Conservation (phyloP, 2,888 invertebrate species). For the Drosophila sordidula region DNA sequence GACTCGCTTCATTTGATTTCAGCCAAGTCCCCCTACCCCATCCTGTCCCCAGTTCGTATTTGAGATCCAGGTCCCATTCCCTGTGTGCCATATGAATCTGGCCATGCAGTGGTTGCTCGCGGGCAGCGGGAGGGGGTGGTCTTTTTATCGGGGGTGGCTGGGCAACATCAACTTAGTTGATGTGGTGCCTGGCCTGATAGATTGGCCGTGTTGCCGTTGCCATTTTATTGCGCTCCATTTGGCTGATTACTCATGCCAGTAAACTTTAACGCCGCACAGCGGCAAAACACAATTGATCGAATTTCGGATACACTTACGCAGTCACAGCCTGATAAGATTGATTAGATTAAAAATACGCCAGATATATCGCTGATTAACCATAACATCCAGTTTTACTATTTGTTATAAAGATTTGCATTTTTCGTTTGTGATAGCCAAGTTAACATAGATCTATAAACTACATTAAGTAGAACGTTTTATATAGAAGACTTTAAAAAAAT, state of each 20-base stretch:
- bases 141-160: constrained; percentile 51
- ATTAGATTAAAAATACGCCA: background rate
- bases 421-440: background rate
- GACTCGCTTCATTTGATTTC: constrained; percentile 77
- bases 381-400: background rate
- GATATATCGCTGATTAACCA: too few species aligned
- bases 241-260: constrained; percentile 80
- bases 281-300: constrained; percentile 49
- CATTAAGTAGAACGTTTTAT: too few species aligned
- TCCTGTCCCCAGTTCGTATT: constrained; percentile 9
- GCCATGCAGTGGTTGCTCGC: constrained; percentile 39
- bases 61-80: constrained; percentile 12
- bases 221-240: constrained; percentile 79
- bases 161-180: constrained; percentile 56
- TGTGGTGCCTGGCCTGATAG: constrained; percentile 66
- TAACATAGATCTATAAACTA: background rate
- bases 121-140: background rate
- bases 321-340: background rate
- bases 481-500: too few species aligned
- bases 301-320: constrained; percentile 51
- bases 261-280: constrained; percentile 74
- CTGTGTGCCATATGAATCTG: constrained; percentile 48
- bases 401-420: background rate
- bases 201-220: constrained; percentile 77
- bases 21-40: constrained; percentile 15